Percentiles rank a stretch among this genome's conserved stretches.
Conservation (phyloP, 1,140 invertebrate genomes). For the Eubasilissa regina region DNA sequence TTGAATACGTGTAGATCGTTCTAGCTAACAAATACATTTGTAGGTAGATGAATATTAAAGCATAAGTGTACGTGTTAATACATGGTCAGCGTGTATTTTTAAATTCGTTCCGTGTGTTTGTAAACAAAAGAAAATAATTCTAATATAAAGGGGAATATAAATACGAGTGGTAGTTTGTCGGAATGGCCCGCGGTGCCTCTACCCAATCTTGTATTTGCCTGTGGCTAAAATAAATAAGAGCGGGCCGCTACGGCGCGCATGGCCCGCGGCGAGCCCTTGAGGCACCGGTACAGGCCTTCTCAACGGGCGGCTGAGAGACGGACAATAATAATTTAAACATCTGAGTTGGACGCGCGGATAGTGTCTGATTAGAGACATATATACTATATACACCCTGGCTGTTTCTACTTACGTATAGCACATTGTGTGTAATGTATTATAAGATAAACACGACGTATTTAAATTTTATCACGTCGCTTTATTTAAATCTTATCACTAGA, state of each 20-base stretch:
- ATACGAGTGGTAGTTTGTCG: constrained; percentile 5
- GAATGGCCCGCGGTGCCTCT: constrained; percentile 39
- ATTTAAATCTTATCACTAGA: no score
- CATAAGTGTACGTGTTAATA: no score
- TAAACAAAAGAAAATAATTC: constrained; percentile 10
- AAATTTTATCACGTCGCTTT: no score
- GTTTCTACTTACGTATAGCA: no score
- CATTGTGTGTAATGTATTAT: no score
- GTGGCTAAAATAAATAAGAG: constrained; percentile 44
- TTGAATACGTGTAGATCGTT: no score
- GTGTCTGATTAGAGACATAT: no score
- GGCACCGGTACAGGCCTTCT: neutral
- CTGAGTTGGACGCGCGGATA: neutral
- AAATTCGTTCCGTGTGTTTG: neutral
- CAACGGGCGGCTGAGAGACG: neutral
- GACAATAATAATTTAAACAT: neutral
- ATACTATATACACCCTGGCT: no score
- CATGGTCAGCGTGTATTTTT: neutral
- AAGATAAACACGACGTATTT: no score
- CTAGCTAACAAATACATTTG: no score
- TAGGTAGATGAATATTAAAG: no score
- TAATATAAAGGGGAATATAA: neutral
- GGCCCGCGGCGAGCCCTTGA: constrained; percentile 2
- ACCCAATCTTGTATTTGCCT: constrained; percentile 48
- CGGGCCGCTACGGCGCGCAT: constrained; percentile 2